These are phyloP conservation scores for Channa argus DNA, from an alignment of 2,113 vertebrate species.

Conservation along the genomic window DNA sequence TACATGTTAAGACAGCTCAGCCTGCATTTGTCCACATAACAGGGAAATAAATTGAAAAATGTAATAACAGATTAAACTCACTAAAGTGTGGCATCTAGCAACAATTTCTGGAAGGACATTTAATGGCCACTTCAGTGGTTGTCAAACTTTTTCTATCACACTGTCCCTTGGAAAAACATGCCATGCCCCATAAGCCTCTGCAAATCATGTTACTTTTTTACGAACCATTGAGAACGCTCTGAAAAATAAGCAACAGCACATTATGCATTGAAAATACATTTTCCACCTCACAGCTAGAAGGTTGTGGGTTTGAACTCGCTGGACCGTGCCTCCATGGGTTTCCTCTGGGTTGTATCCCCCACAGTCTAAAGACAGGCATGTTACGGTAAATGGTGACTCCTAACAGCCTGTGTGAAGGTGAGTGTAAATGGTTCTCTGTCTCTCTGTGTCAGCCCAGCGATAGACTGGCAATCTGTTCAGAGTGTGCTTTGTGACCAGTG, in stretches of 20 bases:
- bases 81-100: not conserved
- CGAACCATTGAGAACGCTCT: not conserved
- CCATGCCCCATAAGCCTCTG: not conserved
- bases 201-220: not conserved
- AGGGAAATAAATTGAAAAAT: slow-evolving; percentile 10
- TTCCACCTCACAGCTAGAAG: too few species aligned
- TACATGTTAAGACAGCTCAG: not conserved
- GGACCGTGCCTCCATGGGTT: too few species aligned
- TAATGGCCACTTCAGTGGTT: not conserved
- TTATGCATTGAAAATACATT: not conserved
- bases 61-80: slow-evolving; percentile 12
- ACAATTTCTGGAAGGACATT: not conserved
- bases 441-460: too few species aligned
- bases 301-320: too few species aligned
- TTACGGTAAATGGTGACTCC: too few species aligned
- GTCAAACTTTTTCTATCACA: not conserved
- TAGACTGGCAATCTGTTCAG: too few species aligned
- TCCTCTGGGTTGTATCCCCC: too few species aligned
- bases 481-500: too few species aligned
- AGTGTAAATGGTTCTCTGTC: too few species aligned
- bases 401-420: too few species aligned
- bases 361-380: too few species aligned
- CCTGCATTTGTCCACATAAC: not conserved
- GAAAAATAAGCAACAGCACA: not conserved
- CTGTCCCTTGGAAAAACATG: too few species aligned